phyloP scores from a whole-genome alignment of 2,113 vertebrate species.

The Electrona antarctica region DNA sequence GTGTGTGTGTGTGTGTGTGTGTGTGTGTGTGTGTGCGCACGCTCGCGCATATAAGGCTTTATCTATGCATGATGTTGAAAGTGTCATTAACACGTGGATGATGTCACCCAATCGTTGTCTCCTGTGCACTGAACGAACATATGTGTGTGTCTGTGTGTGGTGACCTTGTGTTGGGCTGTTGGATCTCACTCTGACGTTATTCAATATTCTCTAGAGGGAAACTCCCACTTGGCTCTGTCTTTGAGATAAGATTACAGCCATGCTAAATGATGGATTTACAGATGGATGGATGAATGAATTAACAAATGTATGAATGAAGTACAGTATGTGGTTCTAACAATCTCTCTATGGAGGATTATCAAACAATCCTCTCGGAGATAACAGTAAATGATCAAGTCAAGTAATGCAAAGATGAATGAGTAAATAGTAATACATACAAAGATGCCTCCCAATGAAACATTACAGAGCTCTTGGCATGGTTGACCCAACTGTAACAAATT shows the following conservation, averaged over 20 bases:
- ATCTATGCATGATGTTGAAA: neutral
- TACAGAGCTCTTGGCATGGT: neutral
- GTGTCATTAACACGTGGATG: constrained; percentile 30
- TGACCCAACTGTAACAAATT: constrained; percentile 4
- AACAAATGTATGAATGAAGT: constrained; percentile 11
- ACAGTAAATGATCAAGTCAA: too few species aligned
- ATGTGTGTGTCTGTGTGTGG: constrained; percentile 2
- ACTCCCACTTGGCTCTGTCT: constrained; percentile 30
- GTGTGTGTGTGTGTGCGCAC: neutral
- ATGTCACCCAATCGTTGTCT: constrained; percentile 16
- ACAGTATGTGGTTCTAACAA: too few species aligned
- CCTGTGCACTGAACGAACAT: neutral
- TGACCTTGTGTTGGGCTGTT: constrained; percentile 38
- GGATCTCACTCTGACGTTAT: constrained; percentile 46
- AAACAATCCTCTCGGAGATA: too few species aligned
- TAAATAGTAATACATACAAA: too few species aligned
- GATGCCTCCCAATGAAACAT: too few species aligned
- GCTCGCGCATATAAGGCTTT: neutral
- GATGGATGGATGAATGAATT: neutral
- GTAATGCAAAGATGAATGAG: too few species aligned
- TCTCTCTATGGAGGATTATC: too few species aligned
- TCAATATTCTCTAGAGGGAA: constrained; percentile 35
- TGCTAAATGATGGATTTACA: neutral
- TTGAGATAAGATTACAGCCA: constrained; percentile 28
- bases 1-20: neutral